These are phyloP conservation scores for Phenganax subtilis DNA, from an alignment of 92 coral and sea anemone genomes.

Conservation along the genomic window DNA sequence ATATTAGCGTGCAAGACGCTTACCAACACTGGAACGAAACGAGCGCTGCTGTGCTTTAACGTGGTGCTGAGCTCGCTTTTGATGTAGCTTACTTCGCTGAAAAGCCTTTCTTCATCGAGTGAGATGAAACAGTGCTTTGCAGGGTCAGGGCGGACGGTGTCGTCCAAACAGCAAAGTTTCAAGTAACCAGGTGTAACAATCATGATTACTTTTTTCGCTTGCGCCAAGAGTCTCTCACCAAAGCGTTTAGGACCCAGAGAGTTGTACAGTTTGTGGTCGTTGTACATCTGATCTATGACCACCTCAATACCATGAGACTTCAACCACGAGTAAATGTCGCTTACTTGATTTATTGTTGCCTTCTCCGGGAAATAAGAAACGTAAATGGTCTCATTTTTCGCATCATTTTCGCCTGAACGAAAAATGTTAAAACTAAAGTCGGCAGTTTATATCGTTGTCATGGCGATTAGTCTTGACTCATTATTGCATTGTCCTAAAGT, in stretches of 20 bases:
- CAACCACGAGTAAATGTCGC: constrained; percentile 27
- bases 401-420: neutral
- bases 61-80: constrained; percentile 32
- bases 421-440: neutral
- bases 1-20: constrained; percentile 6
- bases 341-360: constrained; percentile 1
- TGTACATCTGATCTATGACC: constrained; percentile 30
- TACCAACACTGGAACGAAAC: constrained; percentile 25
- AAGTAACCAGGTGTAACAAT: constrained; percentile 22
- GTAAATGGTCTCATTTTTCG: constrained; percentile 14
- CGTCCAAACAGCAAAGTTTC: constrained; percentile 31
- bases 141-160: constrained; percentile 1
- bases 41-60: neutral
- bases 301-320: constrained; percentile 17
- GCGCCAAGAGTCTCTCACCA: constrained; percentile 31
- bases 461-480: neutral
- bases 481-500: too few relatives aligned
- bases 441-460: neutral
- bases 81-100: constrained; percentile 26
- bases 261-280: constrained; percentile 35
- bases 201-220: constrained; percentile 36
- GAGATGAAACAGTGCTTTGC: constrained; percentile 8
- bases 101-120: constrained; percentile 24
- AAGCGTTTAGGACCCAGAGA: constrained; percentile 36
- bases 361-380: constrained; percentile 27